A percentile compares a stretch with the other conserved stretches of the same genome.
These are phyloP conservation scores for Xylocampa areola DNA, from an alignment of 2,888 invertebrate species.

Conservation along the genomic window DNA sequence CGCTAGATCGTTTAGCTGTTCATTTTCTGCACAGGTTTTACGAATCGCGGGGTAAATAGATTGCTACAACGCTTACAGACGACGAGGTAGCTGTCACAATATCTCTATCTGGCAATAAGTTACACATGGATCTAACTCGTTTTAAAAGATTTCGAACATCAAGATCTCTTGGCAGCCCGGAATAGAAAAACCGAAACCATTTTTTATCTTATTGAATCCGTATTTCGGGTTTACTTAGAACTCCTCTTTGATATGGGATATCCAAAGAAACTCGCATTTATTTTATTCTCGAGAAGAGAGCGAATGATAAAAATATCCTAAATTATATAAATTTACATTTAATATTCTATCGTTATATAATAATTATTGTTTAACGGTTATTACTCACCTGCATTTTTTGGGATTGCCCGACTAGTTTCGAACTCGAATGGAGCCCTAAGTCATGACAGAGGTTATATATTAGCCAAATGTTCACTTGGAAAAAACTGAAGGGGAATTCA, in stretches of 20 bases:
- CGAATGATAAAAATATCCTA: no score
- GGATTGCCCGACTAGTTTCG: no score
- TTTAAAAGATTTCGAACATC: slow-evolving; percentile 54
- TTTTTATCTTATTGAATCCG: slow-evolving; percentile 15
- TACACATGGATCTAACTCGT: slow-evolving; percentile 47
- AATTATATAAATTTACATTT: no score
- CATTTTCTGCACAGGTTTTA: slow-evolving; percentile 50
- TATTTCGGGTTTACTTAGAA: slow-evolving; percentile 6
- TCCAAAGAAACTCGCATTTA: no score
- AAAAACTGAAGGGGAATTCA: no score
- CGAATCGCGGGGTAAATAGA: slow-evolving; percentile 48
- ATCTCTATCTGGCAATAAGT: slow-evolving; percentile 53
- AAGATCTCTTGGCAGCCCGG: slow-evolving; percentile 14
- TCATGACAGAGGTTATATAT: no score
- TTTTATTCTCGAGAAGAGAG: no score
- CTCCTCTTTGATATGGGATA: slow-evolving; percentile 2
- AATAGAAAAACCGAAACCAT: slow-evolving; percentile 31
- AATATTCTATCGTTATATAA: no score
- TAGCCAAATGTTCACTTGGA: no score
- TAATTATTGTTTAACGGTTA: no score
- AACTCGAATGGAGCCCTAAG: no score
- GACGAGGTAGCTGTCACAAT: slow-evolving; percentile 53
- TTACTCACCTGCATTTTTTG: no score
- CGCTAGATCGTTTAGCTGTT: slow-evolving; percentile 37
- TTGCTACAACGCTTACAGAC: slow-evolving; percentile 48